Evolutionary conservation across 2,113 vertebrate genomes (phyloP), one percentile per base, ranked within the genome.

Genomic region (Micronycteris hirsuta): DNA sequence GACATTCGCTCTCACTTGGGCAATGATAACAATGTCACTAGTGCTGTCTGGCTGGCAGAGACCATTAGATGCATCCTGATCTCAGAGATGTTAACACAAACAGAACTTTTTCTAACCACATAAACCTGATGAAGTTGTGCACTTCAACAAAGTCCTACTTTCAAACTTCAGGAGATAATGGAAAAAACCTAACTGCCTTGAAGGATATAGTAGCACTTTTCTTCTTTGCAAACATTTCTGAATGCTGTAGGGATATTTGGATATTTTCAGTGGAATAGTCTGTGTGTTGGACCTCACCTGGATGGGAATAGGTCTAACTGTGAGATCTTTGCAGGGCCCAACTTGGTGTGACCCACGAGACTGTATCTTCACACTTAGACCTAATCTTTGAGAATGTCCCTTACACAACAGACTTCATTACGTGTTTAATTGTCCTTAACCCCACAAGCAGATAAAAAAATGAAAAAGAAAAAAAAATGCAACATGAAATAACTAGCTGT

Each of bases 121-220:
- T 33, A 65, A 61, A 81, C 20, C 24, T 24, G 70, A n/a, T 71
- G 61, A 92, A 90, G 16, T 16, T 38, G 11, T 33, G 19, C 86
- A 24, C 17, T 77, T 93, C 94, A 76, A 43, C 2, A 52, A 89
- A 77, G 19, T 41, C 56, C 61, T 61, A 80, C 89, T 70, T 96
- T 95, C 83, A 45, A 86, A 88, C 22, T 26, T 81, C 22, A 89
- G 61, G 73, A 82, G 49, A 5, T 71, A 86, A 91, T 82, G 80
- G 33, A 68, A 85, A 76, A 76, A 88, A 77, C 15, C 26, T 24
- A 92, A 81, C 31, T 73, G 11, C 26, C 49, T 70, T 22, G 31
- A 63, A 94, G 63, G 31, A 70, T n/a, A 43, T 61, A 74, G n/a
- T 36, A 41, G 14, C n/a, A 63, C 41, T 78, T 36, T 70, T 54